Evolutionary conservation across 2,113 vertebrate genomes (phyloP), one percentile per base, ranked within the genome.

Genomic region (Zootoca vivipara): DNA sequence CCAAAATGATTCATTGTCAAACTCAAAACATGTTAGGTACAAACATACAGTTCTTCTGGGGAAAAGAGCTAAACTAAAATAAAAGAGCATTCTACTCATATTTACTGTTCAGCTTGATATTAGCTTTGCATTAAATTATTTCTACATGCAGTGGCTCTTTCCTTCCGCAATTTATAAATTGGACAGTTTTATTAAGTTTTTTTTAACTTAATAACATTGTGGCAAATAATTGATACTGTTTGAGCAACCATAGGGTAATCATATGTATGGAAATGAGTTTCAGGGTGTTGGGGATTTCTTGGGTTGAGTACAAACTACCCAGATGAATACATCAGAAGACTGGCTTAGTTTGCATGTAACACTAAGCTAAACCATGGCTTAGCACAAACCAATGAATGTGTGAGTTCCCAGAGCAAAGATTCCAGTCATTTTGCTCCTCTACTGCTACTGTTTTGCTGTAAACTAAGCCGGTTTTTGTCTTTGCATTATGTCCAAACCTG

Each of bases 41-140:
- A 42, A 13, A 78, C 80, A 46, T 33, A 46, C 30, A 67, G 28
- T 26, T 38, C 30, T 86, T 78, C 62, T 86, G 30, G 62, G n/a
- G 18, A 62, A 65, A 86, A 52, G 24, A 33, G 64, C 58, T 78
- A 24, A 78, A 30, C 20, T 74, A 78, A 46, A 67, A 16, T 73
- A 85, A 77, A 62, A 85, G 18, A n/a, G 58, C 16, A 65, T 67
- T 85, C 56, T 75, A 58, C 38, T 77, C 35, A 30, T 58, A 78
- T 85, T 78, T 85, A 78, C 13, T 46, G 38, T 69, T 52, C 58
- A 78, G 10, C 38, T 78, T 85, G 38, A 20, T 78, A n/a, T 67
- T 86, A 64, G 30, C 62, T 78, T 78, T 62, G 64, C 62, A 67
- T 86, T 67, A 67, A 78, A 86, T 65, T 67, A 78, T 40, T 65